These are phyloP conservation scores for Nycticryphes semicollaris DNA, from an alignment of 2,113 vertebrate genomes.

Conservation along the genomic window DNA sequence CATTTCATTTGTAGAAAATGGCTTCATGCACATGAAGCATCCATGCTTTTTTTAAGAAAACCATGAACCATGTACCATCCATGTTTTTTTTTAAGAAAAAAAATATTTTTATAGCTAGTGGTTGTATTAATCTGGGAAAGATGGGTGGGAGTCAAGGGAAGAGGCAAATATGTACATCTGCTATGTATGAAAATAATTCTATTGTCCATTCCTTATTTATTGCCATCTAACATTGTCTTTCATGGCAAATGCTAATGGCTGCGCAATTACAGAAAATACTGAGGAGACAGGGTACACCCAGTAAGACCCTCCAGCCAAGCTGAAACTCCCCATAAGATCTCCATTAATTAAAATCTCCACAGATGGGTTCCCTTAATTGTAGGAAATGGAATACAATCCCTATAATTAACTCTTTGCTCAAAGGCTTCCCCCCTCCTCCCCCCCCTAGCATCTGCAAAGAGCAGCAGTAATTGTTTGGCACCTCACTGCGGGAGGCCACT, in stretches of 20 bases:
- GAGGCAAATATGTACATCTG: neutral
- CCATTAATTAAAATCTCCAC: slow-evolving; percentile 53
- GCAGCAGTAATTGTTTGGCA: neutral
- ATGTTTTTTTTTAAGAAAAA: neutral
- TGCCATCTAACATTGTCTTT: neutral
- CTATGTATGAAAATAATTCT: neutral
- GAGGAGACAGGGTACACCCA: neutral
- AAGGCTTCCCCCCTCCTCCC: neutral
- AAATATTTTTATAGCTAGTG: neutral
- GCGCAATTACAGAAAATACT: neutral
- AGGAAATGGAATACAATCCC: slow-evolving; percentile 13
- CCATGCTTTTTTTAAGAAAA: neutral
- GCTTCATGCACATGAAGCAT: neutral
- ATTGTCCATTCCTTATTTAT: neutral
- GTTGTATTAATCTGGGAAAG: neutral
- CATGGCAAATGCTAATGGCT: neutral
- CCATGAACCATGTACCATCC: neutral
- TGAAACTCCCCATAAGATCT: slow-evolving; percentile 8
- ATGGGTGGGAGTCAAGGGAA: neutral
- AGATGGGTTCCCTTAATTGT: slow-evolving; percentile 42
- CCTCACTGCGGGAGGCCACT: rapidly evolving
- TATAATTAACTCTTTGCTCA: slow-evolving; percentile 37
- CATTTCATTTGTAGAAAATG: neutral
- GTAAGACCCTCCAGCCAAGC: slow-evolving; percentile 34
- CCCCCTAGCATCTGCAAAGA: neutral